phyloP scores from a whole-genome alignment of 2,888 invertebrate genomes.

The Tachina grossa region DNA sequence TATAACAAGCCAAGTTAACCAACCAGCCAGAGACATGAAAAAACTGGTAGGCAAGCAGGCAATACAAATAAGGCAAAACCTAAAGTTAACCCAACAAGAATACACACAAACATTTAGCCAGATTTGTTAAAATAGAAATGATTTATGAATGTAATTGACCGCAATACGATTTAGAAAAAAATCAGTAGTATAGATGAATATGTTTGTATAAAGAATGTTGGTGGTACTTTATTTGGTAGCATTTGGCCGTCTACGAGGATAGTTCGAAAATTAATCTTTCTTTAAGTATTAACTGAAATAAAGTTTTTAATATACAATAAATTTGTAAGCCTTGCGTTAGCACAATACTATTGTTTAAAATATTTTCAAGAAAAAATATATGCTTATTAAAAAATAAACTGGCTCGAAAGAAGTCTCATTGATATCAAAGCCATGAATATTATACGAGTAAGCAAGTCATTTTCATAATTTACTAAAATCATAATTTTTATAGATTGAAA shows the following conservation, averaged over 20 bases:
- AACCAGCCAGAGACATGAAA: conserved; percentile 22
- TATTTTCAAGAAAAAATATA: too few relatives aligned
- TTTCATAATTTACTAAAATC: too few relatives aligned
- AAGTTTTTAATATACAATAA: too few relatives aligned
- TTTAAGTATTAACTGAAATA: neutral
- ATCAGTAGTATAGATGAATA: conserved; percentile 2
- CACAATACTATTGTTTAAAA: too few relatives aligned
- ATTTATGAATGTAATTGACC: conserved; percentile 74
- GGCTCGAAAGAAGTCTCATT: too few relatives aligned
- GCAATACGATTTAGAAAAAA: conserved; percentile 65
- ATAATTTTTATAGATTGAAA: too few relatives aligned
- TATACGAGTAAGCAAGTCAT: too few relatives aligned
- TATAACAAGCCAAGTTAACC: conserved; percentile 33
- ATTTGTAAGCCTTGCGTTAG: too few relatives aligned
- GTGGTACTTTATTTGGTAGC: conserved; percentile 17
- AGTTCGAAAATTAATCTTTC: neutral
- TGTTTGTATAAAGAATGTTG: conserved; percentile 28
- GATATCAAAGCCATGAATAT: too few relatives aligned
- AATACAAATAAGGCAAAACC: conserved; percentile 9
- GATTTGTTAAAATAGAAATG: conserved; percentile 63
- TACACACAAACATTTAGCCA: conserved; percentile 22
- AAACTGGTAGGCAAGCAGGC: neutral
- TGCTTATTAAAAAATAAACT: too few relatives aligned
- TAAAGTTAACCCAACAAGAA: conserved; percentile 42
- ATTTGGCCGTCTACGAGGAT: neutral